A percentile compares a stretch with the other conserved stretches of the same genome.
Evolutionary conservation across 2,113 vertebrate genomes (phyloP).

Genomic region (Struthio camelus): DNA sequence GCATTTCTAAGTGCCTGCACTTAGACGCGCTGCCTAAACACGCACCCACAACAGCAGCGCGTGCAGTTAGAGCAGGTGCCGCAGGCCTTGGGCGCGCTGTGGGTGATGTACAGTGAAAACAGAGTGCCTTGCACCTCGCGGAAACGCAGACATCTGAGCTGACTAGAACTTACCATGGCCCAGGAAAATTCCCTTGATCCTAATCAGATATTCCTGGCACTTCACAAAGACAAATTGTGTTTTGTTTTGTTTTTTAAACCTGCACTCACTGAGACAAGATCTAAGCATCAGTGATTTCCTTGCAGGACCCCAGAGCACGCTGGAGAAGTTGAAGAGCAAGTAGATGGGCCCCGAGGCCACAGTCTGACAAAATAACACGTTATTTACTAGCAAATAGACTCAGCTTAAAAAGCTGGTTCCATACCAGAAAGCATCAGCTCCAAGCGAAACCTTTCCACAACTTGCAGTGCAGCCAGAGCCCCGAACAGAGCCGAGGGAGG

Average conservation of each 20-base stretch:
- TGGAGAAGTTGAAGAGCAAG: neutral
- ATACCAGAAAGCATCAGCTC: neutral
- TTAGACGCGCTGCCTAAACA: rapidly evolving
- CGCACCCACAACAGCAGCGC: neutral
- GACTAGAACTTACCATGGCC: neutral
- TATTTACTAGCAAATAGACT: neutral
- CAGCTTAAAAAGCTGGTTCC: neutral
- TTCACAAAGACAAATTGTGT: neutral
- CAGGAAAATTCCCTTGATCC: neutral
- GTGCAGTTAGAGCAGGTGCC: neutral
- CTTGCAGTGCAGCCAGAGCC: neutral
- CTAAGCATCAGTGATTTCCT: neutral
- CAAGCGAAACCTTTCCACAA: neutral
- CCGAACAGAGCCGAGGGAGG: rapidly evolving
- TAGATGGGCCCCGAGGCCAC: neutral
- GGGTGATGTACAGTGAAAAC: neutral
- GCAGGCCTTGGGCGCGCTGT: neutral
- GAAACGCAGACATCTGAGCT: neutral
- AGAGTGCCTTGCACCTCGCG: neutral
- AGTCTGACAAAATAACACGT: neutral
- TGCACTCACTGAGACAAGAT: neutral
- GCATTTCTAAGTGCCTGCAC: neutral
- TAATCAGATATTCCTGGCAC: neutral
- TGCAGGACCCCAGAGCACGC: neutral
- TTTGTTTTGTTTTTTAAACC: neutral